phyloP scores from a whole-genome alignment of 2,797 vertebrate species.

The Acridotheres tristis region DNA sequence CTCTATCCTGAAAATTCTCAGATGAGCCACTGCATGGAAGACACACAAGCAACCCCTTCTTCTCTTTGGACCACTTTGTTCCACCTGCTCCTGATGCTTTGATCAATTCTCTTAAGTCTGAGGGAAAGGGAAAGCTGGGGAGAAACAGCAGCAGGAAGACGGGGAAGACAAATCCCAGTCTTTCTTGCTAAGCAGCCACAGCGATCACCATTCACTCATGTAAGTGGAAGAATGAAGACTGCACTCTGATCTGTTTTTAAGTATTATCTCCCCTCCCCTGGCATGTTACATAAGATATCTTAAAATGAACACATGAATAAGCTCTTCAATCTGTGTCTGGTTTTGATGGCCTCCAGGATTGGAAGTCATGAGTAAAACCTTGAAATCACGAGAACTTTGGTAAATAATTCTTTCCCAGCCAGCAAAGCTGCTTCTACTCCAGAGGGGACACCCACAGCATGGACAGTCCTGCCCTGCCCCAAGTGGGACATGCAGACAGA shows the following conservation, averaged over 20 bases:
- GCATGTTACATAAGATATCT: too few relatives aligned
- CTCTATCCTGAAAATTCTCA: neutral
- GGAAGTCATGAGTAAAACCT: too few relatives aligned
- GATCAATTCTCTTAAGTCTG: neutral
- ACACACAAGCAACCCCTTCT: neutral
- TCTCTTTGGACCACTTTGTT: neutral
- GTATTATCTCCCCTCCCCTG: too few relatives aligned
- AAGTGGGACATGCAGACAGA: neutral
- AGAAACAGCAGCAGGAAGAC: neutral
- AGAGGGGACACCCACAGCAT: neutral
- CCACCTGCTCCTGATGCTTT: neutral
- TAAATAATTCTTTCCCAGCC: neutral
- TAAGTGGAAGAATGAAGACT: too few relatives aligned
- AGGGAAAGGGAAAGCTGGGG: neutral
- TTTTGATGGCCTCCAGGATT: too few relatives aligned
- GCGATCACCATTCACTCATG: too few relatives aligned
- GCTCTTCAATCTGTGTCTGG: too few relatives aligned
- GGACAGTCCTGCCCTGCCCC: neutral
- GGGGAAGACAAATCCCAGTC: neutral
- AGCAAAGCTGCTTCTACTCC: neutral
- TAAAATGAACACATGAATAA: too few relatives aligned
- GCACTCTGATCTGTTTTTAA: too few relatives aligned
- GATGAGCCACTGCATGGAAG: neutral
- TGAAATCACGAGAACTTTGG: too few relatives aligned
- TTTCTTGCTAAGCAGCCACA: neutral